Evolutionary conservation across 2,113 vertebrate genomes (phyloP), one percentile per base, ranked within the genome.

Genomic region (Eira barbara): DNA sequence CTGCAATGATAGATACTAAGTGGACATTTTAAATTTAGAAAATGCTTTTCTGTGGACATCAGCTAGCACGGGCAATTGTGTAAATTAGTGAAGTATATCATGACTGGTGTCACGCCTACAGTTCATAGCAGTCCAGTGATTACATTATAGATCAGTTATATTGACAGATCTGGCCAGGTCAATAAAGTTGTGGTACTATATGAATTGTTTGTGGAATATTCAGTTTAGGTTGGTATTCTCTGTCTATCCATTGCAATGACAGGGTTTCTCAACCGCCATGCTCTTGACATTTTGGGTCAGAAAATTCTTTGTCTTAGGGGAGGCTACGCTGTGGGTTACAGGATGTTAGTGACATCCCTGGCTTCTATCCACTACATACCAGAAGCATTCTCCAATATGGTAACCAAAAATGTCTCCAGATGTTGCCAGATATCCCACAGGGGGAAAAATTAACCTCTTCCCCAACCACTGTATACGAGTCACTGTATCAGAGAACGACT

Each of bases 11-110:
- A 42, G 39, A 29, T 61, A 91, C 61, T 42, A 86, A 78, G 39
- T 25, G 67, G 63, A 84, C 63, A 73, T 81, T 92, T 84, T 90
- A 92, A 47, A 92, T 94, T 93, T 90, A 92, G 80, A 57, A 69
- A 36, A 69, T 83, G 55, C 55, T 87, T 89, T 95, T 93, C 73
- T 78, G 25, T 91, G 78, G 79, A n/a, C 59, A 74, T 89, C 7
- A 45, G 73, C 39, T 73, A 2, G 34, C 55, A 36, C 7, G 74
- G 83, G 23, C 27, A 67, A 29, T 80, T 92, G n/a, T 67, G 61
- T 92, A 94, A 83, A 95, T 90, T 17, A 87, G 42, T 36, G 49
- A 76, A 13, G 31, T 89, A 18, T 23, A 91, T 88, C 96, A 91
- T 1, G 17, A 11, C 25, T 0, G 2, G 29, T 23, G 23, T 71